Evolutionary conservation across 2,888 invertebrate genomes (phyloP), one percentile per base, ranked within the genome.

Genomic region (Rhaphigaster nebulosa): DNA sequence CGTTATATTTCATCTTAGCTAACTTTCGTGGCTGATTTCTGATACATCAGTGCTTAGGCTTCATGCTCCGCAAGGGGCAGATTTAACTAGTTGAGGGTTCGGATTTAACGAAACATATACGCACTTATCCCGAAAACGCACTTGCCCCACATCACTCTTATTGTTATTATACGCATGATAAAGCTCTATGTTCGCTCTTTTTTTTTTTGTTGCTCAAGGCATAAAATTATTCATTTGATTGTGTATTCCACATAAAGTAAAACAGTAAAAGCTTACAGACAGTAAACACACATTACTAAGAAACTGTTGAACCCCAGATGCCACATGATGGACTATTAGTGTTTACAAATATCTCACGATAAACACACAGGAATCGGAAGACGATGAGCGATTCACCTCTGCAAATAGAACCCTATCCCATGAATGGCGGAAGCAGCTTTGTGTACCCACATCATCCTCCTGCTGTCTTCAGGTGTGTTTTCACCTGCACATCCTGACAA

Each of bases 401-500:
- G 70, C 23, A 76, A 76, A 76, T 76, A 76, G 70, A 76, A 34
- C 20, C 5, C 38, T 5, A 76, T 76, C 15, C 6, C 70, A 6
- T 12, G 20, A 23, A 6, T 76, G 38, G 20, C 2, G 70, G 70
- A 76, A 38, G 23, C 70, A 23, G 70, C 34, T 76, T 8, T 76
- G 70, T 76, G 70, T 76, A 76, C 70, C 70, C 70, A 76, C 70
- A 76, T 76, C 70, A 76, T 5, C 65, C 15, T 29, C 29, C 29
- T 29, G 3, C 65, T 65, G 15, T 18, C 70, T 34, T 34, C 70
- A 76, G 70, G 6, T 38, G 70, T 76, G 70, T 76, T 76, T 76
- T 38, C 70, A 38, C 70, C 70, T 76, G 34, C 70, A 76, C 38
- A 23, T 29, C 70, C 38, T 76, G 20, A 76, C 70, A 76, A 76